These are phyloP conservation scores for Euglossa dilemma DNA, from an alignment of 1,140 invertebrate genomes.

Conservation along the genomic window DNA sequence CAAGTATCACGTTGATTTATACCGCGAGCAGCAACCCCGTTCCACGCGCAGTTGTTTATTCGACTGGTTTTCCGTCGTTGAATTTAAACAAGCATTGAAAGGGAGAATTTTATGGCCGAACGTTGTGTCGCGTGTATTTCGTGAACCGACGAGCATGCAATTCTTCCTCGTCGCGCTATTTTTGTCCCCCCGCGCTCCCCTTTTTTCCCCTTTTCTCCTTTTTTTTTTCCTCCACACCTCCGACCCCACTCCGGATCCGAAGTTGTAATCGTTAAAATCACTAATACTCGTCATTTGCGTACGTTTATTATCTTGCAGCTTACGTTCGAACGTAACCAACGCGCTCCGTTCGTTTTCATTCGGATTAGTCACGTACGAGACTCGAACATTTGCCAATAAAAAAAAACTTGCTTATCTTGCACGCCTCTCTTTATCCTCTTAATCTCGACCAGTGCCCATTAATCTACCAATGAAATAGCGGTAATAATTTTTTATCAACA, in stretches of 20 bases:
- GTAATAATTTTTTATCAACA: constrained; percentile 54
- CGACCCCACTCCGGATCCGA: not conserved
- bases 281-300: constrained; percentile 50
- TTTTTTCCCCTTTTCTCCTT: not conserved
- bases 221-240: not conserved
- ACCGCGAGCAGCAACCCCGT: not conserved
- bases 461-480: constrained; percentile 49
- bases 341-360: constrained; percentile 58
- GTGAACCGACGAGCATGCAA: not conserved
- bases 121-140: not conserved
- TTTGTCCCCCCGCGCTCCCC: too few relatives aligned
- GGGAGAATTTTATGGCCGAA: not conserved
- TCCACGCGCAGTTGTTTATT: not conserved
- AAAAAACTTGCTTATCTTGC: constrained; percentile 72
- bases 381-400: constrained; percentile 70
- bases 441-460: constrained; percentile 59
- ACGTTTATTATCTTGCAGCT: constrained; percentile 46
- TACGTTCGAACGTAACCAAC: constrained; percentile 54
- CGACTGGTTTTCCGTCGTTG: not conserved
- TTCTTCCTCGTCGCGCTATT: not conserved
- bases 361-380: constrained; percentile 69
- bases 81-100: not conserved
- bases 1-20: not conserved
- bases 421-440: constrained; percentile 68
- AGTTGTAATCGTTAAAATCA: constrained; percentile 43